These are phyloP conservation scores for Orussus abietinus DNA, from an alignment of 1,140 invertebrate species.

Conservation along the genomic window DNA sequence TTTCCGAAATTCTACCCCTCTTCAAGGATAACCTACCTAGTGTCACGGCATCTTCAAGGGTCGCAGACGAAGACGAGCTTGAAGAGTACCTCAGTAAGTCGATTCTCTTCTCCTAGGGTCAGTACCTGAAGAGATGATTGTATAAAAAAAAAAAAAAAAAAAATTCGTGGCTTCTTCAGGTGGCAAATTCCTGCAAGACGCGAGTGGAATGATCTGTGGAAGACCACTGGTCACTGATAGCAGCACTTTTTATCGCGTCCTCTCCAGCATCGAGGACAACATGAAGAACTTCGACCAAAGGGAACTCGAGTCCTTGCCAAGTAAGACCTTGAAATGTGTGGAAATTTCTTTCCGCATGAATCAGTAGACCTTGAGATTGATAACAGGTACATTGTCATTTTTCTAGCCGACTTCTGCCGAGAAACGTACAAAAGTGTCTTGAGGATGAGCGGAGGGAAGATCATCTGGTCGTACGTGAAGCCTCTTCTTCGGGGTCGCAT, in stretches of 20 bases:
- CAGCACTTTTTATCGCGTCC: conserved; percentile 53
- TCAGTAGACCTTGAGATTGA: not conserved
- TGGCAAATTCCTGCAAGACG: conserved; percentile 50
- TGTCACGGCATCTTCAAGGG: too few species aligned
- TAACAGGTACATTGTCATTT: not conserved
- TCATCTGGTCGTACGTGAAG: conserved; percentile 65
- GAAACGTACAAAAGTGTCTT: conserved; percentile 59
- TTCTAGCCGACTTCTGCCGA: conserved; percentile 60
- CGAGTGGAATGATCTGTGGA: conserved; percentile 60
- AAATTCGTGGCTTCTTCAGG: conserved; percentile 21
- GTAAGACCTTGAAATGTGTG: conserved; percentile 40
- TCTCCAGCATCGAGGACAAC: conserved; percentile 55
- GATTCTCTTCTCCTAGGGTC: too few species aligned
- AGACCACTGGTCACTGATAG: conserved; percentile 51
- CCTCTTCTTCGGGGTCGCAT: conserved; percentile 63
- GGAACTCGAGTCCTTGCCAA: conserved; percentile 58
- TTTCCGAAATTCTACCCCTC: conserved; percentile 46
- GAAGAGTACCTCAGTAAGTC: too few species aligned
- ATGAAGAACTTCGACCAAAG: conserved; percentile 49
- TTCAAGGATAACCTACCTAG: conserved; percentile 47
- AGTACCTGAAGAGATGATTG: too few species aligned
- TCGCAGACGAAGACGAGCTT: too few species aligned
- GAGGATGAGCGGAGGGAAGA: conserved; percentile 59
- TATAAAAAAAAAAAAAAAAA: too few species aligned
- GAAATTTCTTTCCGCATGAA: not conserved